Base-by-base conservation (phyloP, 2,113 vertebrate species). In the Phylloscopus whistleri region DNA sequence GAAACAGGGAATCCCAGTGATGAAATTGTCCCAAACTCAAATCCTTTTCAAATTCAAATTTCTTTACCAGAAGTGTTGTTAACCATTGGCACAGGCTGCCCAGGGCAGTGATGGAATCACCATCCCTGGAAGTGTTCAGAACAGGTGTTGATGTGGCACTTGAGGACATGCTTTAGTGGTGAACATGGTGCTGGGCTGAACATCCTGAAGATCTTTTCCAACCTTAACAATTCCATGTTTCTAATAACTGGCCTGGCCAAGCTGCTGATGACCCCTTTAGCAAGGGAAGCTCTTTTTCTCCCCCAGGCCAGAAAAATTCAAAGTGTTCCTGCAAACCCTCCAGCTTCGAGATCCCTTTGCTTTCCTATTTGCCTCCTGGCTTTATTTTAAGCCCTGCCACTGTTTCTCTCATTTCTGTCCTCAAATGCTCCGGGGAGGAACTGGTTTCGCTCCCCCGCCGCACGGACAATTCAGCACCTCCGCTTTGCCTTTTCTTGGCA, bases 391-490 rank as follows among this genome's bases (percentile, higher is more conserved):
- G 90, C 82, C 49, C 52, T 90, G 90, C 85, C 68, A 62, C 93
- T 14, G 85, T 88, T 97, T 95, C 93, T 76, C 82, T 95, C 92
- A 1, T 91, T 94, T 95, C 83, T 96, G 92, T 95, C 94, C 95
- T 96, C 52, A 96, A 84, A 93, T 97, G 95, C 94, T 93, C 94
- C 33, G 3, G 87, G 87, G 87, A 95, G 91, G 92, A 97, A 86
- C 94, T 90, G 85, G 82, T 95, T 94, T 86, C 13, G 79, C 92
- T 94, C 31, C 94, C 90, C 79, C 13, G 19, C 89, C 23, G 66
- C 93, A 64, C 3, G 92, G 94, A 93, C 94, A 93, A 84, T 94
- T 93, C 95, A 77, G 90, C 93, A 95, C 90, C 94, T 95, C 94
- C 93, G 88, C 87, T 95, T 43, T 78, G 96, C 72, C 5, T 88